These are phyloP conservation scores for Sphaeridia pumilis DNA, from an alignment of 2,888 invertebrate genomes.

Conservation along the genomic window DNA sequence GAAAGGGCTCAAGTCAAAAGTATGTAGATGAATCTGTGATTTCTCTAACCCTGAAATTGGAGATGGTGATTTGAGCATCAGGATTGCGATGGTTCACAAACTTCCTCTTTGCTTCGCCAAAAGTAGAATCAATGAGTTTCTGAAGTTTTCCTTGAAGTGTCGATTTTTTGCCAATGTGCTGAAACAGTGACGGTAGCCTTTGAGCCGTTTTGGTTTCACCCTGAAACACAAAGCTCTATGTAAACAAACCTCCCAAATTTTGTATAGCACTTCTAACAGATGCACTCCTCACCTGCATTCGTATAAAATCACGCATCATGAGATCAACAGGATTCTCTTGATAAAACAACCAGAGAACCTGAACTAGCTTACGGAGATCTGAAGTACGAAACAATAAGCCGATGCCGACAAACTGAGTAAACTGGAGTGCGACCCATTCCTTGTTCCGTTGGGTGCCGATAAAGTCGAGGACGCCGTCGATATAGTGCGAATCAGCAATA, in stretches of 20 bases:
- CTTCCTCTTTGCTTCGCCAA: slow-evolving; percentile 31
- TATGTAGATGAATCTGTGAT: too few relatives aligned
- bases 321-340: slow-evolving; percentile 38
- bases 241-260: not conserved
- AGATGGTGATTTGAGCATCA: slow-evolving; percentile 37
- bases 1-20: too few relatives aligned
- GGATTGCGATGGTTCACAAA: slow-evolving; percentile 39
- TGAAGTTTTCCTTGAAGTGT: slow-evolving; percentile 39
- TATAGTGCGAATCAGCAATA: slow-evolving; percentile 37
- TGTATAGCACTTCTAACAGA: too few relatives aligned
- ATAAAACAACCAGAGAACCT: slow-evolving; percentile 37
- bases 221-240: slow-evolving; percentile 10
- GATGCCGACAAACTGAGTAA: slow-evolving; percentile 39
- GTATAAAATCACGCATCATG: slow-evolving; percentile 37
- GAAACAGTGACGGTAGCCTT: slow-evolving; percentile 38
- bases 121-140: slow-evolving; percentile 38
- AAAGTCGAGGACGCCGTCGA: slow-evolving; percentile 38
- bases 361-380: slow-evolving; percentile 36
- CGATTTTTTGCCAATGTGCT: slow-evolving; percentile 38
- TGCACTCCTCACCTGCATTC: slow-evolving; percentile 31
- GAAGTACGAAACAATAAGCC: slow-evolving; percentile 38
- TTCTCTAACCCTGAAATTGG: too few relatives aligned
- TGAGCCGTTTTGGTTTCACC: slow-evolving; percentile 31
- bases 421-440: slow-evolving; percentile 38
- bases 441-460: slow-evolving; percentile 30